Base-by-base conservation (phyloP, 1,140 invertebrate species). In the Bombus consobrinus region DNA sequence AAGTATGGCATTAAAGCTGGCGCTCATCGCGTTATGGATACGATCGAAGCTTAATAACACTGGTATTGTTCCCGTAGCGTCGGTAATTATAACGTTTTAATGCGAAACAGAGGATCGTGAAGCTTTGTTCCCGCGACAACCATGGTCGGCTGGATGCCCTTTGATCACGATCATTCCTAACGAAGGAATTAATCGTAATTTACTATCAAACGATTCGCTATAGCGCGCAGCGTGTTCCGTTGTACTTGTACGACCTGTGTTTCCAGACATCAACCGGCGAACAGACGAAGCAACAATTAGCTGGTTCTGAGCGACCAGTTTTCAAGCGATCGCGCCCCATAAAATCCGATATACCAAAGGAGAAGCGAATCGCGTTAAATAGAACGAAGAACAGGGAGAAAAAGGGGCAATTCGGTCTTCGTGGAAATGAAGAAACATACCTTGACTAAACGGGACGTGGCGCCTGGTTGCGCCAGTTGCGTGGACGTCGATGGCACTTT, bases 371-470 rank as follows among this genome's bases (percentile, higher is more conserved):
- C 34, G 64, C 34, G 74, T 78, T 53, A 68, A 76, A 74, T 37
- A 34, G 62, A 41, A n/a, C 5, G 64, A 43, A 10, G 13, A 37
- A 64, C 3, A 9, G 22, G 18, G 10, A 9, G 34, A 64, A 81
- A 18, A 87, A 57, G 71, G 89, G 5, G 8, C 25, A 79, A 80
- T 84, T 82, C 69, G 79, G 86, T 81, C 34, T 72, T 78, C 85
- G 81, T 77, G 82, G 81, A 89, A 90, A 90, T 84, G 88, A 90
- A 90, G 88, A 87, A 90, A 87, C 73, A 79, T 34, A 68, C 64
- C 62, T 34, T 81, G 88, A 71, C 73, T 75, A 75, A 75, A 75
- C 34, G 84, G 77, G 47, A 87, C 57, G n/a, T 3, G 28, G 68
- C 79, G 80, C 81, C 84, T 79, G 85, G 85, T 87, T 86, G 77